Evolutionary conservation across 2,113 vertebrate genomes (phyloP).

Genomic region (Engraulis encrasicolus): DNA sequence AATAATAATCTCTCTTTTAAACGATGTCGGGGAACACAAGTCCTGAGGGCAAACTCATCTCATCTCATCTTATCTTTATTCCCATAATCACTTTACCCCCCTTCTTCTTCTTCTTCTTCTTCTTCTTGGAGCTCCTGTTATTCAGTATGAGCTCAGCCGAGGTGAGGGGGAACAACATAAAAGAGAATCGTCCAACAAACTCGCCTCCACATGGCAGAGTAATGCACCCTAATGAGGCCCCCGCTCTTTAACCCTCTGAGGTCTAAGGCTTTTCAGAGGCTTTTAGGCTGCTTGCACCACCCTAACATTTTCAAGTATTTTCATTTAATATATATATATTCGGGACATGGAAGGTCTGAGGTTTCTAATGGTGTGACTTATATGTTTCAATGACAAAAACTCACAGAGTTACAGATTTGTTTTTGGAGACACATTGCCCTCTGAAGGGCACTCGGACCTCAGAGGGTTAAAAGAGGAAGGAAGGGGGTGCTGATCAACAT

Average conservation of each 20-base stretch:
- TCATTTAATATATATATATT: too few species aligned
- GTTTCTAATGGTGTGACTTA: too few species aligned
- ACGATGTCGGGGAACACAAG: not conserved
- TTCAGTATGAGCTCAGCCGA: not conserved
- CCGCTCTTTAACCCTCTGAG: too few species aligned
- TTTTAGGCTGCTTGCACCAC: too few species aligned
- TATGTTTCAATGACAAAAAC: too few species aligned
- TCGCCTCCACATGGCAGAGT: not conserved
- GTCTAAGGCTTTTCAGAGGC: too few species aligned
- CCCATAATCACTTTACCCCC: not conserved
- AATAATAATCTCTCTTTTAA: conserved; percentile 14
- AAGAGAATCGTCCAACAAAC: not conserved
- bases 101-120: too few species aligned
- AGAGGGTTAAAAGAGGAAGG: not conserved
- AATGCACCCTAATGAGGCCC: not conserved
- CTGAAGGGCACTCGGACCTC: too few species aligned
- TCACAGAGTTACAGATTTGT: too few species aligned
- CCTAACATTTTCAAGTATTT: too few species aligned
- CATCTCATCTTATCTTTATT: not conserved
- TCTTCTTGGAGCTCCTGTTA: not conserved
- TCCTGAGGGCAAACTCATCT: not conserved
- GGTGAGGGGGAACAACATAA: not conserved
- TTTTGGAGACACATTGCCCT: too few species aligned
- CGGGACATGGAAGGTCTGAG: too few species aligned
- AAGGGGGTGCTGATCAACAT: not conserved